Evolutionary conservation across 2,888 invertebrate genomes (phyloP).

Genomic region (Cyclophora albipunctata): DNA sequence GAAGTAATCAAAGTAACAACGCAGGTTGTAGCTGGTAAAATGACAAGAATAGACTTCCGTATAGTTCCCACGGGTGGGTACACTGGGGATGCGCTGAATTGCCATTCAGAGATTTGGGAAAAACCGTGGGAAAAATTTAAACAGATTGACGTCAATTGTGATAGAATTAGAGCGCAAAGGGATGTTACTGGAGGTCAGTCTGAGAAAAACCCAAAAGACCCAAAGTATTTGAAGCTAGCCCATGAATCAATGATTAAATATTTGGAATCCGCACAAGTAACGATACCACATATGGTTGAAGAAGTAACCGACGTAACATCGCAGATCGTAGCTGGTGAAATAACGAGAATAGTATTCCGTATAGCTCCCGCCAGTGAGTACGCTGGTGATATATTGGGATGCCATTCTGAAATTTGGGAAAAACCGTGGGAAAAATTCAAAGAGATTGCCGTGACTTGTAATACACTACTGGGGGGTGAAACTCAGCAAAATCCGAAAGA

Average conservation of each 20-base stretch:
- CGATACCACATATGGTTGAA: slow-evolving; percentile 8
- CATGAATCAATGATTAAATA: slow-evolving; percentile 29
- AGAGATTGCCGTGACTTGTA: slow-evolving; percentile 8
- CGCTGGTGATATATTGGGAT: slow-evolving; percentile 14
- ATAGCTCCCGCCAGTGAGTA: slow-evolving; percentile 1
- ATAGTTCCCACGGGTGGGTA: slow-evolving; percentile 1
- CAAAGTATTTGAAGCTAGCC: slow-evolving; percentile 19
- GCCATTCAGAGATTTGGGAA: slow-evolving; percentile 32
- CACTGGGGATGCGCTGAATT: slow-evolving; percentile 15
- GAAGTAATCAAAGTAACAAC: slow-evolving; percentile 20
- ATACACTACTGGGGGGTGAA: slow-evolving; percentile 17
- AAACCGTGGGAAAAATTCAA: slow-evolving; percentile 25
- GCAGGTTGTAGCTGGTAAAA: slow-evolving; percentile 24
- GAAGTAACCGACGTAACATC: slow-evolving; percentile 20
- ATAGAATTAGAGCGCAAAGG: slow-evolving; percentile 1
- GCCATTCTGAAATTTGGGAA: slow-evolving; percentile 32
- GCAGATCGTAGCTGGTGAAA: slow-evolving; percentile 24
- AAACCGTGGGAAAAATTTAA: slow-evolving; percentile 25
- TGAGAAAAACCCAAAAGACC: slow-evolving; percentile 22
- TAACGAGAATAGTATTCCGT: slow-evolving; percentile 21
- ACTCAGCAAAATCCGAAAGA: slow-evolving; percentile 20
- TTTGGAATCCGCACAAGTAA: slow-evolving; percentile 9
- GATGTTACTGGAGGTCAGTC: slow-evolving; percentile 17
- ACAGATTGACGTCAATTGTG: slow-evolving; percentile 25
- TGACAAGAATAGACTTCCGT: slow-evolving; percentile 22